Conservation (phyloP, 2,797 vertebrate genomes). For the Zenarchopterus dispar region DNA sequence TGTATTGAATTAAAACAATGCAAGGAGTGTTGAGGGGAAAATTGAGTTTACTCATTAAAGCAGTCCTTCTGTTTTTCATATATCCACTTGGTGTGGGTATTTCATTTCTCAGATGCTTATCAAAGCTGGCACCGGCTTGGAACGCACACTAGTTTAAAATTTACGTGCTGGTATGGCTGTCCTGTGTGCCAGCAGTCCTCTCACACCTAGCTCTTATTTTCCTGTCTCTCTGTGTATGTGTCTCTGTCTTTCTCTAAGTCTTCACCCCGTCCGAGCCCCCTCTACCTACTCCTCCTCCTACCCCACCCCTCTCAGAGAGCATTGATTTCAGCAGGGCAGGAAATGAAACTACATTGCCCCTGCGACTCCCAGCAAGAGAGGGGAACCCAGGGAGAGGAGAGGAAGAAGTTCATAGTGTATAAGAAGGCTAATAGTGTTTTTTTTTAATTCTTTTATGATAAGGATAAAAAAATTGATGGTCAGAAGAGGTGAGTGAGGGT, state of each 20-base stretch:
- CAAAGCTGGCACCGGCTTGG: conserved; percentile 85
- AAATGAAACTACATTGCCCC: conserved; percentile 76
- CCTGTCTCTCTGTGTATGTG: conserved; percentile 49
- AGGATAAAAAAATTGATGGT: conserved; percentile 60
- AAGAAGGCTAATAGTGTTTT: conserved; percentile 20
- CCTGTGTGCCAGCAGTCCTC: conserved; percentile 52
- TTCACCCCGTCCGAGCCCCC: neutral
- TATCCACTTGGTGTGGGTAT: conserved; percentile 89
- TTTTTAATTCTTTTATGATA: conserved; percentile 17
- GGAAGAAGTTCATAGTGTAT: conserved; percentile 58
- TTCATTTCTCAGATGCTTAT: conserved; percentile 92
- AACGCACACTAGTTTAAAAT: conserved; percentile 73
- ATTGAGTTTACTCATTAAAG: conserved; percentile 84
- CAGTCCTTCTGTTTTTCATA: conserved; percentile 79
- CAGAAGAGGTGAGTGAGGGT: conserved; percentile 26
- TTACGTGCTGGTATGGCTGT: conserved; percentile 75
- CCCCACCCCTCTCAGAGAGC: conserved; percentile 52
- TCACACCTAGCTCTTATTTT: conserved; percentile 61
- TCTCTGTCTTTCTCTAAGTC: conserved; percentile 21
- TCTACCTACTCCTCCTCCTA: too few species aligned
- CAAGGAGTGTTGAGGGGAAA: conserved; percentile 78
- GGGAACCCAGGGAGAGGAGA: conserved; percentile 37
- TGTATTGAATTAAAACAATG: conserved; percentile 46
- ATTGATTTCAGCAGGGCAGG: conserved; percentile 77
- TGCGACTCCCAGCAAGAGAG: conserved; percentile 66